These are phyloP conservation scores for Drosophila ustulata DNA, from an alignment of 2,888 invertebrate species.

Conservation along the genomic window DNA sequence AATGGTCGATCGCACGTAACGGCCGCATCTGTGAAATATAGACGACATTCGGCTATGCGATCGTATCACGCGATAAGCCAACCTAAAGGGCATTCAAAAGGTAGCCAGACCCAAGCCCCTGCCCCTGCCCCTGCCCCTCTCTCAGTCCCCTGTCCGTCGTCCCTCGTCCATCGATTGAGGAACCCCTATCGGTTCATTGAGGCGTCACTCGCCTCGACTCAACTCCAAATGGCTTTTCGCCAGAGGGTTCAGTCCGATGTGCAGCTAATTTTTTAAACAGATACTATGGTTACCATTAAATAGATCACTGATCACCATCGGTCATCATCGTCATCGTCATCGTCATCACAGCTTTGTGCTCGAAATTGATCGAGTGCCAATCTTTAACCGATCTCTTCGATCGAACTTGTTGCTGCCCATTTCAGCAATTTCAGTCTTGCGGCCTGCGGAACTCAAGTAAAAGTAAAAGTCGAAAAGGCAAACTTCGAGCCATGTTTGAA, in stretches of 20 bases:
- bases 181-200: slow-evolving; percentile 47
- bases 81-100: slow-evolving; percentile 44
- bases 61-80: slow-evolving; percentile 83
- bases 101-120: slow-evolving; percentile 22
- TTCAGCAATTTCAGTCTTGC: not conserved
- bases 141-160: not conserved
- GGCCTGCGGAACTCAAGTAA: not conserved
- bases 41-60: slow-evolving; percentile 82
- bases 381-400: not conserved
- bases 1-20: slow-evolving; percentile 84
- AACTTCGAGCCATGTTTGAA: too few relatives aligned
- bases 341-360: slow-evolving; percentile 6
- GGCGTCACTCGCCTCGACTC: slow-evolving; percentile 55
- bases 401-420: not conserved
- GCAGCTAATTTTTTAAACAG: slow-evolving; percentile 36
- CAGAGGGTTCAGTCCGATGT: slow-evolving; percentile 13
- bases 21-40: slow-evolving; percentile 62
- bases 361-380: not conserved
- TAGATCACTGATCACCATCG: slow-evolving; percentile 41
- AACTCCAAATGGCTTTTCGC: slow-evolving; percentile 30
- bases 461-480: too few relatives aligned
- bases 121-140: not conserved
- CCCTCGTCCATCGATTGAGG: not conserved
- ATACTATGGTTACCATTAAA: slow-evolving; percentile 33
- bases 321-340: slow-evolving; percentile 1